Base-by-base conservation (phyloP, 2,888 invertebrate species). In the Pseudeuparius sepicola region DNA sequence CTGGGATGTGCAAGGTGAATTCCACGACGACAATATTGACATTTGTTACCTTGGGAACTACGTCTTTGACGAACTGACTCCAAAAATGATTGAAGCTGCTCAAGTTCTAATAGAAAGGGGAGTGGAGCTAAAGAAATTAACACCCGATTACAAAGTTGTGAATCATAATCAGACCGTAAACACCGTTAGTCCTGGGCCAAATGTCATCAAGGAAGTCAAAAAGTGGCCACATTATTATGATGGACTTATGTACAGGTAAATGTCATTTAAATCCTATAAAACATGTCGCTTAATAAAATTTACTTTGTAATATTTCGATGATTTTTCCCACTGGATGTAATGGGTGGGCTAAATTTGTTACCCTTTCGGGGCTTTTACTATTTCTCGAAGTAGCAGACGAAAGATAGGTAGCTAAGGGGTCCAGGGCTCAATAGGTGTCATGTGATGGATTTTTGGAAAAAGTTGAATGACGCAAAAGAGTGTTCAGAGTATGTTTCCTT, bases 81-180 rank as follows among this genome's bases (percentile, higher is more conserved):
- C 50, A 2, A 51, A 46, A 17, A 68, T 69, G 58, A 46, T 68
- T 12, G 59, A 63, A 25, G 65, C 65, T 16, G 56, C 63, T 0
- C 54, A 64, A 35, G 52, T 53, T 33, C 45, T 72, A 11, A 43
- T 72, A 32, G 52, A 59, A 4, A 18, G 36, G 6, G 40, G 42
- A 10, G 24, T 40, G 2, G 10, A 11, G 3, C 3, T 12, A 3
- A 31, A 35, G 14, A 32, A 24, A 14, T 7, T 42, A 2, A 14
- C 9, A 14, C n/a, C 12, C 2, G 30, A 31, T 41, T 71, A 70
- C 47, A 62, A 57, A 42, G 45, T 72, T 31, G 61, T 70, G 15
- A 63, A 64, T 14, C 70, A 70, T 45, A 67, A 67, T 52, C 71
- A 72, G 53, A 68, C 68, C 0, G 54, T 47, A 35, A 24, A 40